Base-by-base conservation (phyloP, 2,888 invertebrate species). In the Salpingus planirostris region DNA sequence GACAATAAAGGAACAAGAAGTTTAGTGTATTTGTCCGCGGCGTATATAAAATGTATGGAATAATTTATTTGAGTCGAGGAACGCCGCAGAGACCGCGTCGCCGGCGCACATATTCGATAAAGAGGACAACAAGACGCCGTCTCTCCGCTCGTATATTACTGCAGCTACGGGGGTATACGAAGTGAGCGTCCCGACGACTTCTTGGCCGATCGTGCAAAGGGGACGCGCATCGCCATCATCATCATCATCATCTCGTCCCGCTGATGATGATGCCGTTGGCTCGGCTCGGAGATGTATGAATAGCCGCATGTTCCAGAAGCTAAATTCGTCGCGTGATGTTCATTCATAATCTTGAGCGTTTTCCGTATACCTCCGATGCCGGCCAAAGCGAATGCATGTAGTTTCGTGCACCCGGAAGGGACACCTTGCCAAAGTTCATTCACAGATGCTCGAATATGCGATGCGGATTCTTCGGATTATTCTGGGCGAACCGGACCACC, bases 1-100 rank as follows among this genome's bases (percentile, higher is more conserved):
- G 53, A 52, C 52, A 51, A 53, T 53, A 54, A 54, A 51, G 50
- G 47, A 53, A 50, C 59, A 57, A 58, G 60, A 57, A 58, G 52
- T 37, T 58, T 54, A 55, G 51, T 57, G 59, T 55, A 58, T 57
- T 58, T 62, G 59, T 60, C 57, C 58, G 50, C 47, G 40, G 40
- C 52, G 52, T 50, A 62, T 62, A 62, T 62, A 61, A 62, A 62
- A 62, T 62, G 61, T 62, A 62, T 62, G 57, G 61, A 62, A 62
- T 62, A 62, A 62, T 60, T 62, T 61, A 62, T 60, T 59, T 57
- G 42, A 21, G 27, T 15, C 25, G 28, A 21, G 11, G 11, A n/a
- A 12, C 11, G 14, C 27, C 27, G n/a, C n/a, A n/a, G n/a, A n/a
- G n/a, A n/a, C n/a, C n/a, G n/a, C n/a, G n/a, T n/a, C n/a, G n/a